These are phyloP conservation scores for Tachina grossa DNA, from an alignment of 2,888 invertebrate species.

Conservation along the genomic window DNA sequence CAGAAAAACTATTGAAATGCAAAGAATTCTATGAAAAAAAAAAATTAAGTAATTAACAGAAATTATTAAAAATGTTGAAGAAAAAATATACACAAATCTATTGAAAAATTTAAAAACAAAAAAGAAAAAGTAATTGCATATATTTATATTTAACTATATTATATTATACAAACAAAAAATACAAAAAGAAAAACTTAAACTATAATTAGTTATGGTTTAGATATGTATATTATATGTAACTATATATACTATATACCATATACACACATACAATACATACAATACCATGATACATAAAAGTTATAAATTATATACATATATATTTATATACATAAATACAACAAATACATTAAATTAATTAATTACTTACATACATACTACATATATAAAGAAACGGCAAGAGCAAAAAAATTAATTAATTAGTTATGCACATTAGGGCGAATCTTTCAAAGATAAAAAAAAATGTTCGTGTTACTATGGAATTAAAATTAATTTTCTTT, in stretches of 20 bases:
- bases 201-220: conserved; percentile 62
- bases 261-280: conserved; percentile 26
- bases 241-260: conserved; percentile 16
- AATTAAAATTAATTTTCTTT: no score
- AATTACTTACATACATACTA: conserved; percentile 5
- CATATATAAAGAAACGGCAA: not conserved
- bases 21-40: conserved; percentile 55
- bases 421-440: not conserved
- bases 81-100: conserved; percentile 52
- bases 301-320: conserved; percentile 32
- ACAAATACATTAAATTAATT: conserved; percentile 39
- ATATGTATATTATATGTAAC: conserved; percentile 44
- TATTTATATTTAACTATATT: conserved; percentile 67
- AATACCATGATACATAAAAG: conserved; percentile 37
- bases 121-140: conserved; percentile 46
- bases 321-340: conserved; percentile 14
- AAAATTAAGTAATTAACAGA: conserved; percentile 4
- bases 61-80: conserved; percentile 53
- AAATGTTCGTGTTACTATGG: no score
- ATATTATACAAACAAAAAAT: conserved; percentile 52
- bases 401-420: not conserved
- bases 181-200: conserved; percentile 37
- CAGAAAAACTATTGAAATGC: conserved; percentile 43
- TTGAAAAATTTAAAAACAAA: conserved; percentile 30
- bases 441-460: not conserved